Conservation (phyloP, 2,797 vertebrate genomes). For the Arrhamphus sclerolepis region DNA sequence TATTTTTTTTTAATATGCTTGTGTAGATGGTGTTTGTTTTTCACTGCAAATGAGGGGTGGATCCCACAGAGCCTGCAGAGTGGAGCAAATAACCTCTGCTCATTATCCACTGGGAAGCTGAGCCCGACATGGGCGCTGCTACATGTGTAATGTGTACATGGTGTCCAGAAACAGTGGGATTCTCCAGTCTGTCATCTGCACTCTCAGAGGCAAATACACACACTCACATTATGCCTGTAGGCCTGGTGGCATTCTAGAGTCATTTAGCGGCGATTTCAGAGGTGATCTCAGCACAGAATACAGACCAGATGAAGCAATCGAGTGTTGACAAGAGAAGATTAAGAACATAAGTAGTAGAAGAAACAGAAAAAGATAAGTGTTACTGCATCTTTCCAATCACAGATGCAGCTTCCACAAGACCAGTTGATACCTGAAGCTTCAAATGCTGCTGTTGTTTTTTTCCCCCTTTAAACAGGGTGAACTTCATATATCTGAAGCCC, state of each 20-base stretch:
- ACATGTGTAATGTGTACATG: constrained; percentile 23
- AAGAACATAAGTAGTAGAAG: background rate
- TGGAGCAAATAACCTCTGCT: constrained; percentile 45
- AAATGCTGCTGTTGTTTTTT: constrained; percentile 43
- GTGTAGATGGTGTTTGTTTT: constrained; percentile 27
- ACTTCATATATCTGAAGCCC: constrained; percentile 28
- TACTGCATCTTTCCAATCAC: background rate
- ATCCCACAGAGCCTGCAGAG: constrained; percentile 47
- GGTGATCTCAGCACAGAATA: constrained; percentile 15
- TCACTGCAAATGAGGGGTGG: constrained; percentile 62
- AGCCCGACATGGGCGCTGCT: constrained; percentile 27
- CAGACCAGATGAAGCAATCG: constrained; percentile 11
- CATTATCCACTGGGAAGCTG: constrained; percentile 66
- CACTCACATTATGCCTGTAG: constrained; percentile 3
- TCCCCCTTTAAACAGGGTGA: constrained; percentile 43
- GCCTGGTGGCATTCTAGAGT: constrained; percentile 41
- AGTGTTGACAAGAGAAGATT: background rate
- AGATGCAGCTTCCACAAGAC: constrained; percentile 13
- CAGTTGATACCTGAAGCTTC: constrained; percentile 44
- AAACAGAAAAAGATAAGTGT: background rate
- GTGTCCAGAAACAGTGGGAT: constrained; percentile 45
- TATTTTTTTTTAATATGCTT: constrained; percentile 7
- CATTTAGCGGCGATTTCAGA: constrained; percentile 48
- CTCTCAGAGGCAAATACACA: constrained; percentile 26
- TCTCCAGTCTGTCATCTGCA: constrained; percentile 49